Evolutionary conservation across 2,888 invertebrate genomes (phyloP).

Genomic region (Drosophila villosipedis): DNA sequence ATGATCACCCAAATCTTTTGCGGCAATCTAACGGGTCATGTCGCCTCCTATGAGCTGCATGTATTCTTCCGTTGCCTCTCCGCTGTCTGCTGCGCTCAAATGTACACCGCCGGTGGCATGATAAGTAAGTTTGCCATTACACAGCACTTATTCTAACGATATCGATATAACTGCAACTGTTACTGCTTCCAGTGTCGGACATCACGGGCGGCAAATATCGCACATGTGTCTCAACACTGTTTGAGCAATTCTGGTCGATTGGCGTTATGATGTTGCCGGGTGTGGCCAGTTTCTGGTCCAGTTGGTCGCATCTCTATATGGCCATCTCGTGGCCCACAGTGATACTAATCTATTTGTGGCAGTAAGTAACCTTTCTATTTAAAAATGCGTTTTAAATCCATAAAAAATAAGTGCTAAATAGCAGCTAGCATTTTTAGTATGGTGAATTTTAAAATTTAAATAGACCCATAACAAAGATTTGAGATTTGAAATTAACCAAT

Average conservation of each 20-base stretch:
- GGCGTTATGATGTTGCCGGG: conserved; percentile 86
- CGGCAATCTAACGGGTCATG: conserved; percentile 85
- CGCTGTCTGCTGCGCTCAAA: conserved; percentile 85
- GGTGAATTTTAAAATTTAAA: background rate
- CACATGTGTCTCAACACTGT: conserved; percentile 84
- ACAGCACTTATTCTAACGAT: background rate
- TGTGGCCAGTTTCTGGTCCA: conserved; percentile 85
- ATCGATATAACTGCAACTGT: background rate
- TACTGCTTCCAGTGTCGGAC: conserved; percentile 82
- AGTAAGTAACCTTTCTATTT: conserved; percentile 68
- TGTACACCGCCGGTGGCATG: conserved; percentile 86
- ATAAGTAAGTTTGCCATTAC: conserved; percentile 83
- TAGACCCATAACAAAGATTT: background rate
- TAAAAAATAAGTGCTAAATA: background rate
- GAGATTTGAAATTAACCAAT: background rate
- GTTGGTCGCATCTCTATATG: conserved; percentile 86
- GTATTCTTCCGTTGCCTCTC: conserved; percentile 85
- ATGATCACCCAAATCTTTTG: conserved; percentile 85
- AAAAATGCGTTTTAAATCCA: background rate
- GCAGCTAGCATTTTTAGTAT: background rate
- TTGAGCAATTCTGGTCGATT: conserved; percentile 86
- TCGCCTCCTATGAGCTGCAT: conserved; percentile 85
- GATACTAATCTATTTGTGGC: conserved; percentile 85
- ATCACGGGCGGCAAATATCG: conserved; percentile 85
- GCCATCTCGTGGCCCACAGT: conserved; percentile 86